Conservation (phyloP, 2,888 invertebrate genomes). For the Scaptomyza cyrtandrae region DNA sequence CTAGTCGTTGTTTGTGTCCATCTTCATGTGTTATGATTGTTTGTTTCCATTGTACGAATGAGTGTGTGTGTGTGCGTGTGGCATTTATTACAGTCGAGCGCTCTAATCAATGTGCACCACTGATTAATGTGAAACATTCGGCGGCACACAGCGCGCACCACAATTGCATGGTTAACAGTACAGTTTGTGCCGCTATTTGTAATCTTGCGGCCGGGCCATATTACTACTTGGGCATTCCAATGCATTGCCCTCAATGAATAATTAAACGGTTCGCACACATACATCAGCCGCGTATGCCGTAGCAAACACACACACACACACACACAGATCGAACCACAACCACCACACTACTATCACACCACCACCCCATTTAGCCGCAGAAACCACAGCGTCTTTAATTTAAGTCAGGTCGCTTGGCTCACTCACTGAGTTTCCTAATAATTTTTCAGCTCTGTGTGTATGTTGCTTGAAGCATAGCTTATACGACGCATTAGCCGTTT, state of each 20-base stretch:
- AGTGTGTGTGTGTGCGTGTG: conserved; percentile 21
- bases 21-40: conserved; percentile 52
- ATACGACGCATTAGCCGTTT: conserved; percentile 64
- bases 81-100: conserved; percentile 52
- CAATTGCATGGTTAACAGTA: conserved; percentile 53
- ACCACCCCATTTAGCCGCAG: conserved; percentile 19
- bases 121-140: conserved; percentile 57
- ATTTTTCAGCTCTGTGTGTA: conserved; percentile 31
- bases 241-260: conserved; percentile 77
- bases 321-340: conserved; percentile 40
- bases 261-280: conserved; percentile 73
- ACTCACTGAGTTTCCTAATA: conserved; percentile 33
- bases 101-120: conserved; percentile 62
- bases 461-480: conserved; percentile 46
- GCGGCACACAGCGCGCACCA: conserved; percentile 40
- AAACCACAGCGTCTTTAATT: conserved; percentile 66
- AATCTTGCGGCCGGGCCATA: conserved; percentile 57
- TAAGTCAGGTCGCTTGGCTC: conserved; percentile 24
- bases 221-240: conserved; percentile 57
- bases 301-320: conserved; percentile 2
- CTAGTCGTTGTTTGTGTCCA: conserved; percentile 32
- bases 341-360: not conserved
- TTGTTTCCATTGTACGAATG: conserved; percentile 32
- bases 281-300: conserved; percentile 47
- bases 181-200: conserved; percentile 61